Percentiles rank a stretch among this genome's conserved stretches.
Evolutionary conservation across 23 tunicate genomes (phyloP).

Genomic region (Phallusia fumigata): DNA sequence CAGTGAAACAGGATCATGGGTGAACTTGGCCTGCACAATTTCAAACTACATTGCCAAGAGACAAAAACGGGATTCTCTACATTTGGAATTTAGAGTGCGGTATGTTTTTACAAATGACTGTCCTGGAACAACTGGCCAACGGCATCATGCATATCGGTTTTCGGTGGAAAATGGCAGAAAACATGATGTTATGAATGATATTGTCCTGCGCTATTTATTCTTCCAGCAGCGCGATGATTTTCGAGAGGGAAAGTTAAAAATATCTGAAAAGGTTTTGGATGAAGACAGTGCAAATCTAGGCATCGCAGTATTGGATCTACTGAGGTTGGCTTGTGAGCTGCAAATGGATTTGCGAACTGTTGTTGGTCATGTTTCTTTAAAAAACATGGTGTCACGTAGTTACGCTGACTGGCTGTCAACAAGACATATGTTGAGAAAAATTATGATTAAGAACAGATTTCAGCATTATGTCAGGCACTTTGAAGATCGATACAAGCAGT

Average conservation of each 20-base stretch:
- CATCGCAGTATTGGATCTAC: constrained; percentile 77
- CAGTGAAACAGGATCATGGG: not conserved
- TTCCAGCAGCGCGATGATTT: constrained; percentile 75
- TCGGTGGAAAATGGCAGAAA: constrained; percentile 27
- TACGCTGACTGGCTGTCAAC: constrained; percentile 10
- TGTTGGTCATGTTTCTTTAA: constrained; percentile 28
- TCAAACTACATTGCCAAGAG: not conserved
- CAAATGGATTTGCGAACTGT: constrained; percentile 35
- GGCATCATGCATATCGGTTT: constrained; percentile 41
- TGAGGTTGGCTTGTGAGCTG: constrained; percentile 63
- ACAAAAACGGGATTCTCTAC: not conserved
- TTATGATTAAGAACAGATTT: constrained; percentile 41
- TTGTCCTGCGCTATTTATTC: constrained; percentile 51
- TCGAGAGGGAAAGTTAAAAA: constrained; percentile 31
- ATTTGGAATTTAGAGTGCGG: constrained; percentile 65
- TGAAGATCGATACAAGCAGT: constrained; percentile 17
- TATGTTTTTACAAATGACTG: constrained; percentile 71
- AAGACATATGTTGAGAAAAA: constrained; percentile 42
- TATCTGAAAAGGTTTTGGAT: constrained; percentile 35
- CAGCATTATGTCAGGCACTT: constrained; percentile 68
- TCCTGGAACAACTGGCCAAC: constrained; percentile 13
- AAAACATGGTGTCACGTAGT: constrained; percentile 52
- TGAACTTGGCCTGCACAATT: not conserved
- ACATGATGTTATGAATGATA: constrained; percentile 64
- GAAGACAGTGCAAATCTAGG: constrained; percentile 59